Percentiles rank a stretch among this genome's conserved stretches.
Evolutionary conservation across 2,113 vertebrate species (phyloP).

Genomic region (Crotalus tigris): DNA sequence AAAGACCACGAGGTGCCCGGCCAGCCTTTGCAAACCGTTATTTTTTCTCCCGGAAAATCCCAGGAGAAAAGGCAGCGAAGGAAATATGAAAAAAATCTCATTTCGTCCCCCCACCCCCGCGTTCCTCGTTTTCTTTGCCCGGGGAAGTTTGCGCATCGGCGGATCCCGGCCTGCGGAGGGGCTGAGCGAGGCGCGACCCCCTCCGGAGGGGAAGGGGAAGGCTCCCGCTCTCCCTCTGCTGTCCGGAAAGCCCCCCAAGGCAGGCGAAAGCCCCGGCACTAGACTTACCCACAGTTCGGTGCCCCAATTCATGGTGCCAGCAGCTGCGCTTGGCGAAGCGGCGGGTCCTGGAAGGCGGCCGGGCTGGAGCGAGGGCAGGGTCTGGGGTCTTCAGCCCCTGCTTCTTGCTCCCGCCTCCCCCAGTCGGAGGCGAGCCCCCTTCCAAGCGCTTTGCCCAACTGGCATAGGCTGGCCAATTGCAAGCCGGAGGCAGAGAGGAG

Average conservation of each 20-base stretch:
- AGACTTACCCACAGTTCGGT: conserved; percentile 76
- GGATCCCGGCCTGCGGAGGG: not conserved
- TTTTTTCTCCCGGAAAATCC: too few relatives aligned
- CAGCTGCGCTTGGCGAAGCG: conserved; percentile 36
- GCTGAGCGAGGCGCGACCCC: not conserved
- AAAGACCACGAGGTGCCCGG: too few relatives aligned
- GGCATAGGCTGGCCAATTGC: not conserved
- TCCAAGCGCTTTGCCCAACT: not conserved
- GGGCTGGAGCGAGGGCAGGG: not conserved
- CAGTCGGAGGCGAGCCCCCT: not conserved
- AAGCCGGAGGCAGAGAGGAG: not conserved
- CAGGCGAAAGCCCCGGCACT: not conserved
- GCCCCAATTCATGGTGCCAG: conserved; percentile 77
- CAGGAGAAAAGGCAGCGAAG: not conserved
- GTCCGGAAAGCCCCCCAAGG: not conserved
- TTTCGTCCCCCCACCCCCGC: too few relatives aligned
- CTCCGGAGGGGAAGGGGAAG: not conserved
- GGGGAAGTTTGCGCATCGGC: not conserved
- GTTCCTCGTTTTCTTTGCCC: not conserved
- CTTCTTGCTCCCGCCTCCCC: not conserved
- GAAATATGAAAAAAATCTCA: not conserved
- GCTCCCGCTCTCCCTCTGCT: not conserved
- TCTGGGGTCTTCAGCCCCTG: not conserved
- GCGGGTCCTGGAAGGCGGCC: conserved; percentile 32
- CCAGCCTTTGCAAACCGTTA: too few relatives aligned